Conservation (phyloP, 2,888 invertebrate species). For the Steinernema hermaphroditum region DNA sequence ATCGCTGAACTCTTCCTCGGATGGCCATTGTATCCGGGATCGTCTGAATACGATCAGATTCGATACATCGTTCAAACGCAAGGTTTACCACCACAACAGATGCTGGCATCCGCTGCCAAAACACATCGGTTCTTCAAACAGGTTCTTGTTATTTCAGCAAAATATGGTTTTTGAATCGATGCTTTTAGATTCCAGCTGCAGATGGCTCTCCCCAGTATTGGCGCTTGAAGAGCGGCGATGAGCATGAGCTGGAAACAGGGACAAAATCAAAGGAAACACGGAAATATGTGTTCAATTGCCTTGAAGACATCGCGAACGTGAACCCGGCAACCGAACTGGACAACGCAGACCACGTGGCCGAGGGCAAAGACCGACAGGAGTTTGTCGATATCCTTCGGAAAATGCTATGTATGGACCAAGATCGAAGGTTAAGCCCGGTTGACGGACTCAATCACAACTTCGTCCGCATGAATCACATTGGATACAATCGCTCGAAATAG, state of each 20-base stretch:
- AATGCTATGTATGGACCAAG: slow-evolving; percentile 97
- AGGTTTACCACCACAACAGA: slow-evolving; percentile 93
- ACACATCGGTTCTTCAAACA: slow-evolving; percentile 88
- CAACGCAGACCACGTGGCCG: slow-evolving; percentile 90
- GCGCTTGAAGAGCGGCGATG: slow-evolving; percentile 87
- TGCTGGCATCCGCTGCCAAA: slow-evolving; percentile 95
- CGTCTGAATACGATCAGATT: slow-evolving; percentile 90
- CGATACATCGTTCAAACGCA: slow-evolving; percentile 85
- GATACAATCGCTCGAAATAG: slow-evolving; percentile 52
- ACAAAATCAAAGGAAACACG: slow-evolving; percentile 98
- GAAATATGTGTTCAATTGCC: slow-evolving; percentile 98
- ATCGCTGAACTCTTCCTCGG: slow-evolving; percentile 98
- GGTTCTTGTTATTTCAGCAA: too few relatives aligned
- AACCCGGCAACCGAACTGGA: slow-evolving; percentile 76
- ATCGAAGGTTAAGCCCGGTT: slow-evolving; percentile 84
- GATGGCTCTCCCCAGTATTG: slow-evolving; percentile 47
- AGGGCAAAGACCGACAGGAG: slow-evolving; percentile 93
- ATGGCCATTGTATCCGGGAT: slow-evolving; percentile 98
- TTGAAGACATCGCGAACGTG: slow-evolving; percentile 82
- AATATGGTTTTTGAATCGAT: neutral
- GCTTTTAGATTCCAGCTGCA: neutral
- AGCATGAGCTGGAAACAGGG: slow-evolving; percentile 94
- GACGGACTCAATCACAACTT: slow-evolving; percentile 64
- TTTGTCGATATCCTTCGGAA: slow-evolving; percentile 95
- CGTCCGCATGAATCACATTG: slow-evolving; percentile 59